Evolutionary conservation across 2,888 invertebrate genomes (phyloP), one percentile per base, ranked within the genome.

Genomic region (Harpagoxenus sublaevis): DNA sequence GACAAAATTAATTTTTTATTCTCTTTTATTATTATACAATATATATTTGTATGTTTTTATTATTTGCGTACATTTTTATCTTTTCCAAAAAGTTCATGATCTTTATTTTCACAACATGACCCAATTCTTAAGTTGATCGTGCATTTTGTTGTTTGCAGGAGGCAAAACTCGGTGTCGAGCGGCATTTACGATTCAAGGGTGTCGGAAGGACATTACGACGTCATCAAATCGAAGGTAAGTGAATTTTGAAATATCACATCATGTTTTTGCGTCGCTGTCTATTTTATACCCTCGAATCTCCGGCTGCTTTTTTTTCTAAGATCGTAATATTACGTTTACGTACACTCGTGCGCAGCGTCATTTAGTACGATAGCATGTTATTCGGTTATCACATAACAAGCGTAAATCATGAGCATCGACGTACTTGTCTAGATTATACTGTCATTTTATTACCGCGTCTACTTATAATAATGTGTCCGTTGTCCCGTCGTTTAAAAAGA

Each of bases 141-240:
- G 12, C 10, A 9, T 71, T 35, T 68, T 23, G 15, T 68, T 84
- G 6, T 28, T 89, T 79, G 1, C 88, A 92, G 92, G 65, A 90
- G 92, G 65, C 92, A 94, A 88, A 94, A 94, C 87, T 94, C 93
- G 45, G 90, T 91, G 42, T 84, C 92, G 42, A 87, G 91, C 74
- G 93, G 90, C 71, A 87, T 93, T 79, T 94, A 93, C 88, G 94
- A 94, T 53, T 87, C 93, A 82, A 93, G 94, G 78, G 91, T 93
- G 68, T 94, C 92, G 88, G 95, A 95, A 88, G 94, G 93, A 70
- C 93, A 94, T 90, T 95, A 95, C 91, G 95, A 95, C 87, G 92
- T 94, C 85, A 93, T 95, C 83, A 95, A 95, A 88, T 91, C 94
- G 86, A 95, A 94, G 94, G 95, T 95, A 89, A 93, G 94, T 90